These are phyloP conservation scores for Polydrusus tereticollis DNA, from an alignment of 2,888 invertebrate species.

Conservation along the genomic window DNA sequence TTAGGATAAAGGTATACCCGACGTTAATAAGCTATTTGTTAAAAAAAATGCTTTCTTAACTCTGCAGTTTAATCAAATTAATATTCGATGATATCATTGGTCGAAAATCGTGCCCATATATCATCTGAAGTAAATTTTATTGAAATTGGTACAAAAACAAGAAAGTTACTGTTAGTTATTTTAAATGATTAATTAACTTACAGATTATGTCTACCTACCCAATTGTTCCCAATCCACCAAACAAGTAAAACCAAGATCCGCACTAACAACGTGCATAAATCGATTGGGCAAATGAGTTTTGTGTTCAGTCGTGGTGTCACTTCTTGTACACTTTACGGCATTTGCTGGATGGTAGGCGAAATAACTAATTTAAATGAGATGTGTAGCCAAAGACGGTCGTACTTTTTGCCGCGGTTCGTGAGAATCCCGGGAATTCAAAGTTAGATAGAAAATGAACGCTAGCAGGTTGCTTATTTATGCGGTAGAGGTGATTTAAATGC, in stretches of 20 bases:
- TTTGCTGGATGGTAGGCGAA: slow-evolving; percentile 38
- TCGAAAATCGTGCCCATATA: too few species aligned
- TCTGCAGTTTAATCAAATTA: too few species aligned
- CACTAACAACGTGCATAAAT: slow-evolving; percentile 49
- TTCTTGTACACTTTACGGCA: slow-evolving; percentile 30
- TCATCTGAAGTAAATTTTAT: too few species aligned
- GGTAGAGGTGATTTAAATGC: slow-evolving; percentile 32
- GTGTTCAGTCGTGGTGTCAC: slow-evolving; percentile 35
- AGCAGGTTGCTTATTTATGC: slow-evolving; percentile 34
- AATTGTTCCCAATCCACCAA: neutral
- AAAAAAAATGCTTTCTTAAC: too few species aligned
- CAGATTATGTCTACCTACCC: neutral
- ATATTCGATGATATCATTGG: too few species aligned
- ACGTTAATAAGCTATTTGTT: too few species aligned
- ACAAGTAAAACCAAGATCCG: slow-evolving; percentile 3
- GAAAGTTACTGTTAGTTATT: too few species aligned
- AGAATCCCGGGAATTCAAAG: slow-evolving; percentile 43
- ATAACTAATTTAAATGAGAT: slow-evolving; percentile 45
- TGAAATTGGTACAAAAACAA: too few species aligned
- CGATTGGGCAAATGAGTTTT: slow-evolving; percentile 46
- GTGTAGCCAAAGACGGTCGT: slow-evolving; percentile 25
- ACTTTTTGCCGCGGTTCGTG: slow-evolving; percentile 35
- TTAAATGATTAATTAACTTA: neutral
- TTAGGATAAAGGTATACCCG: too few species aligned
- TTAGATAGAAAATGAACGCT: slow-evolving; percentile 30